These are phyloP conservation scores for Lasioglossum oenotherae DNA, from an alignment of 2,888 invertebrate genomes.

Conservation along the genomic window DNA sequence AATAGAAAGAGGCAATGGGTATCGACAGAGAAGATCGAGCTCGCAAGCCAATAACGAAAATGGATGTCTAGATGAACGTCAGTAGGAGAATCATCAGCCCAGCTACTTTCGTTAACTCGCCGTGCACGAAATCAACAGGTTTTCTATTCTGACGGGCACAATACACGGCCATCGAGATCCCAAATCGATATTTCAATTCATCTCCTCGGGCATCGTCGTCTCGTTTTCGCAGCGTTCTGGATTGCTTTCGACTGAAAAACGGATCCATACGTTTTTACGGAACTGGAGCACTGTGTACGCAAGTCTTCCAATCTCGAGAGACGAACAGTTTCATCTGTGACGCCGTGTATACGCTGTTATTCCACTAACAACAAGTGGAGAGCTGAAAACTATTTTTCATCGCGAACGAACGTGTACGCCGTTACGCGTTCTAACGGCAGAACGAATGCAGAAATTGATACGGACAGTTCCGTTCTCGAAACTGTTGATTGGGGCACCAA, in stretches of 20 bases:
- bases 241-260: constrained; percentile 15
- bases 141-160: constrained; percentile 54
- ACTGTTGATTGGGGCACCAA: not conserved
- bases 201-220: constrained; percentile 30
- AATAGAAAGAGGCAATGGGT: too few relatives aligned
- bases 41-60: not conserved
- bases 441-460: not conserved
- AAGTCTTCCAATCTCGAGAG: constrained; percentile 41
- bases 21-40: not conserved
- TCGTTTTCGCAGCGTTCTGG: constrained; percentile 12
- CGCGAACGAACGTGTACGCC: not conserved
- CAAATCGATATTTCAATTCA: constrained; percentile 65
- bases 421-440: not conserved
- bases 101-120: constrained; percentile 31
- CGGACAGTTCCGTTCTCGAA: not conserved
- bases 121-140: constrained; percentile 65
- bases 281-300: constrained; percentile 2
- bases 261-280: constrained; percentile 15
- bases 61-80: not conserved
- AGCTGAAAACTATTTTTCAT: constrained; percentile 1
- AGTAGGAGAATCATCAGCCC: constrained; percentile 13
- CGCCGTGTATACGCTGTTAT: not conserved
- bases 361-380: not conserved
- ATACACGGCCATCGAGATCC: constrained; percentile 46
- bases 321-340: constrained; percentile 24